Conservation (phyloP, 2,113 vertebrate genomes). For the Panthera uncia region DNA sequence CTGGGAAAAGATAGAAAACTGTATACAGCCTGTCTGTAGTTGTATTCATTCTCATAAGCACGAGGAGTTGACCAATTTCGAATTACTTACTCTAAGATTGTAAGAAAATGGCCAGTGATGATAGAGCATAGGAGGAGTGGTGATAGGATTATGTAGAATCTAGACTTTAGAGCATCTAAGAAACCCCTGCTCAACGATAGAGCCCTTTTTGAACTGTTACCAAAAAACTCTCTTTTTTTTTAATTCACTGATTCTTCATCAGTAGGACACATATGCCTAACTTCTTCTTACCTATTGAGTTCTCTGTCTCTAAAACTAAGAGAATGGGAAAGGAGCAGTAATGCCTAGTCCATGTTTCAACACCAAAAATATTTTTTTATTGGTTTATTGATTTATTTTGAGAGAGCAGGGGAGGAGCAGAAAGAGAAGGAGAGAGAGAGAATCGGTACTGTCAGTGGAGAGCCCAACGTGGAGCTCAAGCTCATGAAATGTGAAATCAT, state of each 20-base stretch:
- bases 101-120: neutral
- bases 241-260: neutral
- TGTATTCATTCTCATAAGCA: neutral
- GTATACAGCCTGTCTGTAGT: neutral
- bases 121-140: neutral
- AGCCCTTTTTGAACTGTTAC: neutral
- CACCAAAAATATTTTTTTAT: neutral
- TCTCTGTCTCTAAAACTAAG: neutral
- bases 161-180: neutral
- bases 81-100: neutral
- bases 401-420: no score
- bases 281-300: neutral
- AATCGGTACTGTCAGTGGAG: no score
- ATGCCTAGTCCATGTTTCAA: neutral
- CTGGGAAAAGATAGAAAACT: neutral
- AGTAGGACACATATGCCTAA: neutral
- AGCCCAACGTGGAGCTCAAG: no score
- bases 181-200: neutral
- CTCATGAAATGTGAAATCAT: no score
- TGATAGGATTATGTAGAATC: neutral
- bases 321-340: rapidly evolving
- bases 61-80: neutral
- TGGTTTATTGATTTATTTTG: no score
- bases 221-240: neutral
- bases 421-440: no score